Base-by-base conservation (phyloP, 1,140 invertebrate genomes). In the Diploscapter pachys region DNA sequence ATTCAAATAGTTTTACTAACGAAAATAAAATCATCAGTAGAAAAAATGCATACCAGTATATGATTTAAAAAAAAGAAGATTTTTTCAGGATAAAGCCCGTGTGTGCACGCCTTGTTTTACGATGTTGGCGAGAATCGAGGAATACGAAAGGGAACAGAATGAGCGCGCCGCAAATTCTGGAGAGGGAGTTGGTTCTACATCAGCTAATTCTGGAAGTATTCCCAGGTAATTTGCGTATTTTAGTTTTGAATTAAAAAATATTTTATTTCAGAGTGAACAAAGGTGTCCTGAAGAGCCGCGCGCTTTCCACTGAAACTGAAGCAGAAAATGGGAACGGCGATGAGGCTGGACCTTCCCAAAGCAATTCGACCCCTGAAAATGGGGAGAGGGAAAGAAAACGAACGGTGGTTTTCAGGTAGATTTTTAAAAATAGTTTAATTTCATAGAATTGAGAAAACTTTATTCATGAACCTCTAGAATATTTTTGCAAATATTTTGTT, bases 61-160 rank as follows among this genome's bases (percentile, higher is more conserved):
- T 31, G 31, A 31, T 31, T 31, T 31, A 31, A 31, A 31, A 31
- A 31, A 31, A 31, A 31, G 1, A 31, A 31, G 31, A 31, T 31
- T 31, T 31, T 31, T 31, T 31, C 31, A 31, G 31, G 31, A 31
- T 11, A 13, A 59, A 31, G 73, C 63, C 11, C 8, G 73, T 57
- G 73, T 74, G 4, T 74, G 73, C 48, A 56, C 53, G 4, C 65
- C 73, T 48, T 74, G 73, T 54, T 53, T 56, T n/a, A 9, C 66
- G n/a, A 74, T 69, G 64, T 57, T 74, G 31, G 50, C 64, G 9
- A 57, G 66, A 69, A 74, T 74, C 9, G 73, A 74, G 56, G 48
- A 53, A 4, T 64, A 74, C 8, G 57, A 74, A 49, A 13, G 64
- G 5, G 56, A 63, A 52, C 63, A 67, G 6, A 56, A 11, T 9